Evolutionary conservation across 2,888 invertebrate genomes (phyloP).

Genomic region (Rhodophaea formosa): DNA sequence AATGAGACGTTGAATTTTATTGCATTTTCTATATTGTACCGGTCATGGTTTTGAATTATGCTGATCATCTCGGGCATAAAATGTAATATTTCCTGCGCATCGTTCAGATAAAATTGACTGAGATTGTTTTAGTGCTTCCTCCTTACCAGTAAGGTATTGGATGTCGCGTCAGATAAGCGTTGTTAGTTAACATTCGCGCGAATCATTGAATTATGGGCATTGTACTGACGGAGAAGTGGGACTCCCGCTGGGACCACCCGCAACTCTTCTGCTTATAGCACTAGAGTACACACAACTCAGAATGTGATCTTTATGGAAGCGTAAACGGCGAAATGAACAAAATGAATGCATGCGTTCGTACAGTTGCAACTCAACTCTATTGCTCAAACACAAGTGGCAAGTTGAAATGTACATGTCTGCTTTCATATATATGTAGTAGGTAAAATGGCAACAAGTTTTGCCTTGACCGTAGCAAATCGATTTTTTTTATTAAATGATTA

Average conservation of each 20-base stretch:
- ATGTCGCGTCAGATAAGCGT: conserved; percentile 62
- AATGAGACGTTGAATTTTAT: background rate
- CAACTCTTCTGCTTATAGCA: conserved; percentile 38
- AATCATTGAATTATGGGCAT: conserved; percentile 74
- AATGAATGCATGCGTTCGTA: background rate
- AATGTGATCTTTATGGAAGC: background rate
- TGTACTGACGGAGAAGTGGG: conserved; percentile 54
- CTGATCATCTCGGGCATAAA: conserved; percentile 1
- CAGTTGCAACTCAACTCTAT: background rate
- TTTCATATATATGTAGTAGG: too few species aligned
- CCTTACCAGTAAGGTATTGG: conserved; percentile 52
- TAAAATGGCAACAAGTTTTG: too few species aligned
- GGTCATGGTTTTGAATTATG: conserved; percentile 17
- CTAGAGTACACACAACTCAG: conserved; percentile 21
- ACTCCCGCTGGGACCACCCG: conserved; percentile 77
- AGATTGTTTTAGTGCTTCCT: conserved; percentile 67
- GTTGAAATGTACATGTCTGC: too few species aligned
- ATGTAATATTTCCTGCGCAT: conserved; percentile 40
- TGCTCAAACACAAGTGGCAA: too few species aligned
- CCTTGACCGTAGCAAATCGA: too few species aligned
- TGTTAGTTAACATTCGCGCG: conserved; percentile 68
- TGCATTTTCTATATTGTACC: background rate
- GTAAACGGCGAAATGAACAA: background rate
- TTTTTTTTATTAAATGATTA: too few species aligned
- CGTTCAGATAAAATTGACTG: conserved; percentile 43